Percentiles rank a stretch among this genome's conserved stretches.
phyloP scores from a whole-genome alignment of 2,797 vertebrate genomes.

The Iguana delicatissima region DNA sequence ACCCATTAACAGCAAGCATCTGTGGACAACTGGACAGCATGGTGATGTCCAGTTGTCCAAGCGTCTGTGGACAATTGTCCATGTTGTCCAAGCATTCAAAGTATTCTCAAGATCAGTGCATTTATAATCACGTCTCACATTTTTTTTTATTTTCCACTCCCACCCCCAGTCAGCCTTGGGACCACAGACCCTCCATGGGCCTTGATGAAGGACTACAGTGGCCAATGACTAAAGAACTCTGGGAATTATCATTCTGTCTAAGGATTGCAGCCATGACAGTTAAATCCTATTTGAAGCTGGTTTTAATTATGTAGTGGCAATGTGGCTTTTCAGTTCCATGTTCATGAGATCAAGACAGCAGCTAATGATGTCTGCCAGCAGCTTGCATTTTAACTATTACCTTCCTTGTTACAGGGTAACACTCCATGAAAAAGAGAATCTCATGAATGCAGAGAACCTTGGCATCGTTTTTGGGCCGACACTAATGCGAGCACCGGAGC shows the following conservation, averaged over 20 bases:
- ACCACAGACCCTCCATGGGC: not conserved
- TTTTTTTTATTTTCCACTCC: not conserved
- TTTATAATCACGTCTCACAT: not conserved
- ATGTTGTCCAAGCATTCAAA: not conserved
- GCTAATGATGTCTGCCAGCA: not conserved
- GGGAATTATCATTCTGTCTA: not conserved
- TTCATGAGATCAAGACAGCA: not conserved
- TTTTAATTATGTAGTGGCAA: not conserved
- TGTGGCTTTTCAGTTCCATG: not conserved
- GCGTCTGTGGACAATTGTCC: not conserved
- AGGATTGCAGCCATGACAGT: not conserved
- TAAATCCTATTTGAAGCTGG: not conserved
- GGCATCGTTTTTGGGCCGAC: constrained; percentile 98
- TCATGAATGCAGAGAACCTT: constrained; percentile 98
- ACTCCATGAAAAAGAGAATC: constrained; percentile 94
- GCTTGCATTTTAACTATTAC: not conserved
- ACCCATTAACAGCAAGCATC: not conserved
- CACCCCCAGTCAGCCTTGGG: not conserved
- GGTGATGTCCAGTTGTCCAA: too few species aligned
- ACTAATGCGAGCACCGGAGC: constrained; percentile 93
- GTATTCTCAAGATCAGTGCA: not conserved
- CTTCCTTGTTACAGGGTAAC: constrained; percentile 86
- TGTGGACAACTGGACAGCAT: not conserved
- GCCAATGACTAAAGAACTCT: not conserved
- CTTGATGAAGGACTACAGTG: not conserved